These are phyloP conservation scores for Drosophila rufa DNA, from an alignment of 1,140 invertebrate species.

Conservation along the genomic window DNA sequence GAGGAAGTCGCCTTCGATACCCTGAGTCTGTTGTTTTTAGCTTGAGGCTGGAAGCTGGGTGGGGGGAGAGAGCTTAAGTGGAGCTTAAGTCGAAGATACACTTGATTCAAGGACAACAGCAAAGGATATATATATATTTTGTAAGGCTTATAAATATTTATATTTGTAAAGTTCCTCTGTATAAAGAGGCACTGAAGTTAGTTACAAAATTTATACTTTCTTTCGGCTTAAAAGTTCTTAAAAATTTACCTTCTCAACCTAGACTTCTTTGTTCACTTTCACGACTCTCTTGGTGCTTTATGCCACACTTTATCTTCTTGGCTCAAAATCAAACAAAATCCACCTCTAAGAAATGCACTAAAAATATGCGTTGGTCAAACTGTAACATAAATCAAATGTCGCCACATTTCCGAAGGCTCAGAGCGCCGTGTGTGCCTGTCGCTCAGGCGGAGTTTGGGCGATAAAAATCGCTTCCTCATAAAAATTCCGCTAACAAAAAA, in stretches of 20 bases:
- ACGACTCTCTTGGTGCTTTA: neutral
- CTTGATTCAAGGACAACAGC: conserved; percentile 30
- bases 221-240: too few species aligned
- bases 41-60: conserved; percentile 7
- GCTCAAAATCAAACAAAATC: neutral
- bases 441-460: conserved; percentile 31
- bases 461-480: conserved; percentile 76
- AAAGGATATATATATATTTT: conserved; percentile 15
- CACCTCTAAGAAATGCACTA: conserved; percentile 25
- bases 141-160: conserved; percentile 20
- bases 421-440: conserved; percentile 63
- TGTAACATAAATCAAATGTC: conserved; percentile 67
- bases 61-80: conserved; percentile 22
- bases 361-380: conserved; percentile 55
- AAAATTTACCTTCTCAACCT: neutral
- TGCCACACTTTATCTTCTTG: neutral
- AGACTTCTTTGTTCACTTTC: conserved; percentile 13
- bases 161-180: too few species aligned
- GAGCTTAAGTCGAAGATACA: conserved; percentile 10
- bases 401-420: conserved; percentile 12
- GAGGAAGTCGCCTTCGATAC: conserved; percentile 51
- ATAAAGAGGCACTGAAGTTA: too few species aligned
- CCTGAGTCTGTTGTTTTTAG: conserved; percentile 33
- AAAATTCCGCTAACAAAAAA: conserved; percentile 56
- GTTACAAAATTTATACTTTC: too few species aligned